Evolutionary conservation across 2,797 vertebrate species (phyloP), one percentile per base, ranked within the genome.

Genomic region (Sebastes diploproa): DNA sequence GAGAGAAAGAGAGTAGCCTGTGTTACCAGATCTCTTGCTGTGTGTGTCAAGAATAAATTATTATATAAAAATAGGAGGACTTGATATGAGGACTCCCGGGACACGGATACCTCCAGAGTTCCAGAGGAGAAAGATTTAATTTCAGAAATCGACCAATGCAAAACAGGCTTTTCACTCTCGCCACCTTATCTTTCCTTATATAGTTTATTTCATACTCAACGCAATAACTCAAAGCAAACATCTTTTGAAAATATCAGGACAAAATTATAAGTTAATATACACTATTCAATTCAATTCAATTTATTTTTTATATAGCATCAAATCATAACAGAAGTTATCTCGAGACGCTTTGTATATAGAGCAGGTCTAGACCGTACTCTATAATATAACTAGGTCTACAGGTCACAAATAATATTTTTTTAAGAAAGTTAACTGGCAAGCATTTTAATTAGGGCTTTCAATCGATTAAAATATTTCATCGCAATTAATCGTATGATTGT

Each of bases 11-110:
- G 20, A 32, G 6, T 20, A n/a, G 20, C 20, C 6, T 8, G 50
- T 52, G 50, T 52, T 52, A 18, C 42, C 42, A 13, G 2, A 27
- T 62, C 56, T 63, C 80, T 6, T 12, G 30, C 77, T 73, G 81
- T 30, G 52, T 75, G 69, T 72, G 73, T 68, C 22, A 52, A 76
- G 30, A 78, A 74, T 30, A 72, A 61, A 68, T 78, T 42, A 68
- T 77, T 22, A n/a, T 4, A 52, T 68, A 11, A 56, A 62, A 71
- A 60, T 27, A 52, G 1, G n/a, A 9, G 46, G 30, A 68, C 30
- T 78, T 74, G 16, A 60, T 69, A 11, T 59, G 56, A 32, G 60
- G 65, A 60, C 68, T 22, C 14, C 1, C 0, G 7, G 55, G 77
- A 42, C 36, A 46, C 18, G 14, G 20, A 54, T 50, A 22, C 18